Conservation (phyloP, 2,113 vertebrate species). For the Phylloscopus trochiloides region DNA sequence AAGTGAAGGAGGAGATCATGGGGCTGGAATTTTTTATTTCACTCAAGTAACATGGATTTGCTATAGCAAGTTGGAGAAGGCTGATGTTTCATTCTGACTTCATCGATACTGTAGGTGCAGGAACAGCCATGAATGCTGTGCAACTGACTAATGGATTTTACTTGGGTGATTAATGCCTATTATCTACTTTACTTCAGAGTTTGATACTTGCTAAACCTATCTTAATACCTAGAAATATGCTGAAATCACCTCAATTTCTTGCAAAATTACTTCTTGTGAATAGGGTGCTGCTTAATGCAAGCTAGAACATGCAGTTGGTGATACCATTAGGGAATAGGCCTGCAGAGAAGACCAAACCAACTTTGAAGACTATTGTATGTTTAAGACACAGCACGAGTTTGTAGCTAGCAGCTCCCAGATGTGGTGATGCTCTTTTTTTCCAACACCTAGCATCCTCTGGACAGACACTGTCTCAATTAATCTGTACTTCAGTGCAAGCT, state of each 20-base stretch:
- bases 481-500: not conserved
- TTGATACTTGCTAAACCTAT: conserved; percentile 47
- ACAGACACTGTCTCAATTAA: not conserved
- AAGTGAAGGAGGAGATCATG: not conserved
- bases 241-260: conserved; percentile 55
- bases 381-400: not conserved
- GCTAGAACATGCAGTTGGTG: conserved; percentile 12
- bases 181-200: conserved; percentile 42
- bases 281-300: not conserved
- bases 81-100: conserved; percentile 46
- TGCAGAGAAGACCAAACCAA: not conserved
- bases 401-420: not conserved
- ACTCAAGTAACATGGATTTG: conserved; percentile 21
- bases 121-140: conserved; percentile 1
- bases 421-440: not conserved
- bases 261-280: not conserved
- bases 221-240: conserved; percentile 45
- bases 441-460: not conserved
- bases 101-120: conserved; percentile 14
- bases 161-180: conserved; percentile 65
- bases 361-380: not conserved
- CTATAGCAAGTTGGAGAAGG: conserved; percentile 14
- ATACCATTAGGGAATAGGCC: not conserved
- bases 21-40: conserved; percentile 17
- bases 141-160: conserved; percentile 69